Evolutionary conservation across 2,797 vertebrate genomes (phyloP).

Genomic region (Cyprinella venusta): DNA sequence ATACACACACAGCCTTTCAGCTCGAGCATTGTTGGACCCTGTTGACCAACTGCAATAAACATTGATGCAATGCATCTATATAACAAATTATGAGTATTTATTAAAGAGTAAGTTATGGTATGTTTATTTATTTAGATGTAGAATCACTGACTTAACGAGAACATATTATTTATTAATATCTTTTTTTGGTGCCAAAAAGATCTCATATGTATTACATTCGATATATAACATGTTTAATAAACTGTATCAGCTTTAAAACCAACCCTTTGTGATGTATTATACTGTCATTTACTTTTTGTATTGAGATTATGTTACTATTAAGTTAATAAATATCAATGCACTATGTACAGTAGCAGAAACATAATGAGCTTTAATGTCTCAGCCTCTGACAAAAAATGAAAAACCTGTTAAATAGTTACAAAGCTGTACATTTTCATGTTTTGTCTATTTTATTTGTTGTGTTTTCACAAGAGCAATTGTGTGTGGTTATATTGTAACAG

Average conservation of each 20-base stretch:
- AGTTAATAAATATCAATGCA: not conserved
- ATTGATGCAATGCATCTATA: slow-evolving; percentile 74
- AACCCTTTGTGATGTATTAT: slow-evolving; percentile 6
- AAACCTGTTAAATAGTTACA: not conserved
- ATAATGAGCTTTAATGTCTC: not conserved
- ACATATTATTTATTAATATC: slow-evolving; percentile 67
- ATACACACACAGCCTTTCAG: slow-evolving; percentile 13
- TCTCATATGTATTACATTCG: slow-evolving; percentile 65
- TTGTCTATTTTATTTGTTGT: not conserved
- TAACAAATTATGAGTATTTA: slow-evolving; percentile 69
- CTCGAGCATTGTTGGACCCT: slow-evolving; percentile 63
- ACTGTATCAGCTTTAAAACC: slow-evolving; percentile 63
- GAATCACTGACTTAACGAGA: slow-evolving; percentile 62
- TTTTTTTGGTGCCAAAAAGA: slow-evolving; percentile 68
- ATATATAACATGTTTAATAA: slow-evolving; percentile 68
- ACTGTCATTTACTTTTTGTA: not conserved
- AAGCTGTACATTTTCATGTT: not conserved
- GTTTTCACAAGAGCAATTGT: not conserved
- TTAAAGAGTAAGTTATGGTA: slow-evolving; percentile 72
- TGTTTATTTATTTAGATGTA: slow-evolving; percentile 70
- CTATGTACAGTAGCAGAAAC: not conserved
- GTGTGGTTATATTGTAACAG: not conserved
- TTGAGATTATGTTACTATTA: not conserved
- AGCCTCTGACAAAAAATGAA: not conserved
- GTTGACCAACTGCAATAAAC: slow-evolving; percentile 64